Evolutionary conservation across 2,113 vertebrate species (phyloP), one percentile per base, ranked within the genome.

Genomic region (Clupea harengus): DNA sequence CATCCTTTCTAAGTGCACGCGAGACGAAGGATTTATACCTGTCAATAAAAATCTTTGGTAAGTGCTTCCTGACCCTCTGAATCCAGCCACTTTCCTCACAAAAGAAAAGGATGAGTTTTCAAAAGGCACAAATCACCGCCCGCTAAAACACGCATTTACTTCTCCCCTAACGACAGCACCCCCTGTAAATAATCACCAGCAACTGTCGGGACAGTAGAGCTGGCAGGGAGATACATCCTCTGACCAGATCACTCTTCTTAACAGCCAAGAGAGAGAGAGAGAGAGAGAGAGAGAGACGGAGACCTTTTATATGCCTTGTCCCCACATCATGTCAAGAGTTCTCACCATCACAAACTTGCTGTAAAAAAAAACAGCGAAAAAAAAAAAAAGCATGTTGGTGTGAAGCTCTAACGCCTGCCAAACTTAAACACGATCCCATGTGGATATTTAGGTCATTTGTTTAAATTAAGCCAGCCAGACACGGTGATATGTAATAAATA

Each of bases 11-110:
- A 91, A 95, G 86, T 93, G 93, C 89, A 92, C 90, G 13, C 50
- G 78, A 93, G 96, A 94, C 85, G 90, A 92, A 94, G 92, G 93
- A 94, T 96, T 96, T 91, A 92, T 96, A 93, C 92, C 94, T 90
- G 89, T 94, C 92, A 95, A 95, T 95, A 96, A 94, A 93, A 94
- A 92, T 91, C 93, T 96, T 91, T 94, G 93, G 91, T 93, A 95
- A 95, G 92, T 96, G 95, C 91, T 95, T 94, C 94, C 93, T 95
- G 92, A 94, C 91, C 94, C 93, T 92, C 92, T 89, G 93, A 94
- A 95, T 93, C 92, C 91, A 93, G 92, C 90, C 92, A 91, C 92
- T 95, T 94, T 92, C 91, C 90, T 91, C 90, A 92, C 91, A 91
- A 93, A 94, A 90, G 88, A 94, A 94, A 94, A 92, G 91, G 93